These are phyloP conservation scores for Rhingia campestris DNA, from an alignment of 2,888 invertebrate species.

Conservation along the genomic window DNA sequence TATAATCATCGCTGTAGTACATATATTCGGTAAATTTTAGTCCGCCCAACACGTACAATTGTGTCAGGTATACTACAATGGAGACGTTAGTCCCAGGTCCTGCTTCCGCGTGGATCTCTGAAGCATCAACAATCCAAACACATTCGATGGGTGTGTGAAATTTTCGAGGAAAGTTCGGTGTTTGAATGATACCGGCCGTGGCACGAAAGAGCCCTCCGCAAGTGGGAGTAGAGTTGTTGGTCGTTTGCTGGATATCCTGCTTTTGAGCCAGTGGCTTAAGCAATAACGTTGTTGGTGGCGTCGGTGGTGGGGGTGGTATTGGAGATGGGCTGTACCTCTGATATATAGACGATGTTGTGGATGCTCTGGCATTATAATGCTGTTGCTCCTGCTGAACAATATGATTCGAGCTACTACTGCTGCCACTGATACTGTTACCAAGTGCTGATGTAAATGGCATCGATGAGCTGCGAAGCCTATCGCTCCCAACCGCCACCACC, in stretches of 20 bases:
- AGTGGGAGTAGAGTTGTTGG: slow-evolving; percentile 44
- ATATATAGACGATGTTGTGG: slow-evolving; percentile 50
- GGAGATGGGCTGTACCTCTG: slow-evolving; percentile 44
- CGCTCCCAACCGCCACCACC: slow-evolving; percentile 52
- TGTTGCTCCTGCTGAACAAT: slow-evolving; percentile 31
- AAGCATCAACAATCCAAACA: slow-evolving; percentile 94
- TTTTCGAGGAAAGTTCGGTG: slow-evolving; percentile 92
- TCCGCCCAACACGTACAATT: slow-evolving; percentile 92
- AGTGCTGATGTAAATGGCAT: slow-evolving; percentile 71
- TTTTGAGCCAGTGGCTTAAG: slow-evolving; percentile 55
- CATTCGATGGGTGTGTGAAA: slow-evolving; percentile 93
- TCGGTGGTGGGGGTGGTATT: slow-evolving; percentile 75
- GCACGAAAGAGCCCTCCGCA: slow-evolving; percentile 88
- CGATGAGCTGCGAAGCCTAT: slow-evolving; percentile 73
- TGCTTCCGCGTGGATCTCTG: slow-evolving; percentile 83
- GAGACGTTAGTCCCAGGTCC: slow-evolving; percentile 84
- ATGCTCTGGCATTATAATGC: slow-evolving; percentile 60
- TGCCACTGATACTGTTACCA: slow-evolving; percentile 26
- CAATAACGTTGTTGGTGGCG: slow-evolving; percentile 77
- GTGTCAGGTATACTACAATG: slow-evolving; percentile 93
- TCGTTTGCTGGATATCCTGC: slow-evolving; percentile 38
- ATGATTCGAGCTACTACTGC: slow-evolving; percentile 35
- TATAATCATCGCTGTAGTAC: slow-evolving; percentile 88
- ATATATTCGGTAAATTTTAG: slow-evolving; percentile 90
- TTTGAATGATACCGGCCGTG: slow-evolving; percentile 88